phyloP scores from a whole-genome alignment of 2,888 invertebrate species.

The Craniophora ligustri region DNA sequence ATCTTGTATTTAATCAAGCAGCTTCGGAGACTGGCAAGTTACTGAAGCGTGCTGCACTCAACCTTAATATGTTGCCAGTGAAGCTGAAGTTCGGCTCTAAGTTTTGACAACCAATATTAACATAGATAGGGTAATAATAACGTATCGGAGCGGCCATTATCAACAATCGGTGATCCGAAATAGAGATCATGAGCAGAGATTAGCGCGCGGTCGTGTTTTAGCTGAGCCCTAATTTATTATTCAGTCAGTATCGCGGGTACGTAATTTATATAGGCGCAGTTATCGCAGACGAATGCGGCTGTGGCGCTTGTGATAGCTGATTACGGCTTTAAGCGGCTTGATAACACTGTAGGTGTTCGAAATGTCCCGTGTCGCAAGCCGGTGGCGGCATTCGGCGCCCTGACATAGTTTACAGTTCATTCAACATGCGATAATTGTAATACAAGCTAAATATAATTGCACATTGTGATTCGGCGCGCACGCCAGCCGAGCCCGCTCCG shows the following conservation, averaged over 20 bases:
- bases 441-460: slow-evolving; percentile 79
- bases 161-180: slow-evolving; percentile 56
- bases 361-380: slow-evolving; percentile 36
- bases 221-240: slow-evolving; percentile 62
- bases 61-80: slow-evolving; percentile 44
- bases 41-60: slow-evolving; percentile 43
- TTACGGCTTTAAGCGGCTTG: slow-evolving; percentile 56
- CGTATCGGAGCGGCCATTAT: slow-evolving; percentile 54
- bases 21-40: slow-evolving; percentile 40
- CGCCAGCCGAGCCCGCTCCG: slow-evolving; percentile 60
- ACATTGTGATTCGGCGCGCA: slow-evolving; percentile 77
- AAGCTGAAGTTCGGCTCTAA: slow-evolving; percentile 33
- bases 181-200: slow-evolving; percentile 60
- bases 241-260: slow-evolving; percentile 59
- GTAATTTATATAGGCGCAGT: slow-evolving; percentile 62
- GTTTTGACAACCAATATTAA: slow-evolving; percentile 29
- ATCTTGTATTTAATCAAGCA: slow-evolving; percentile 45
- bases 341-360: slow-evolving; percentile 56
- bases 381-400: slow-evolving; percentile 32
- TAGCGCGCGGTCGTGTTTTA: slow-evolving; percentile 53
- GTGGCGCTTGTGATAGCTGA: slow-evolving; percentile 60
- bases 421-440: slow-evolving; percentile 74
- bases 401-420: slow-evolving; percentile 80
- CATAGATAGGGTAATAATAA: slow-evolving; percentile 53
- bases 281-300: slow-evolving; percentile 62